Evolutionary conservation across 2,113 vertebrate genomes (phyloP).

Genomic region (Cynocephalus volans): DNA sequence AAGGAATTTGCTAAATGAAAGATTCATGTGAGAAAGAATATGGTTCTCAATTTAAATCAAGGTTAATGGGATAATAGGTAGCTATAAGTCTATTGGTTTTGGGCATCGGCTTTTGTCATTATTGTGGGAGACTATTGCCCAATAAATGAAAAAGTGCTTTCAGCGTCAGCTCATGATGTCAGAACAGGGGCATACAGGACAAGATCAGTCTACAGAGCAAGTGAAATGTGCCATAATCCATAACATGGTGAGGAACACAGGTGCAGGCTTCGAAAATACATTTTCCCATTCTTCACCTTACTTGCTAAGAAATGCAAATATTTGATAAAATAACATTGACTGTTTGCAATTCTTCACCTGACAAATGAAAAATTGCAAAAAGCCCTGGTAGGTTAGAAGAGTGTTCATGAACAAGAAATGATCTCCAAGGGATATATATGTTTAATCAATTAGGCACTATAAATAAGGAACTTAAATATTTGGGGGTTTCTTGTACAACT

Average conservation of each 20-base stretch:
- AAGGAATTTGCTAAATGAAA: conserved; percentile 57
- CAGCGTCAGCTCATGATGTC: not conserved
- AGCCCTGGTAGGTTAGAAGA: conserved; percentile 14
- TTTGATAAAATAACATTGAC: conserved; percentile 66
- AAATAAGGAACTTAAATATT: conserved; percentile 47
- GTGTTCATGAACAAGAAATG: not conserved
- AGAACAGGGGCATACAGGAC: not conserved
- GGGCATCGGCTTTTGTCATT: not conserved
- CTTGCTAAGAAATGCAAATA: conserved; percentile 69
- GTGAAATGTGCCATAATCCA: not conserved
- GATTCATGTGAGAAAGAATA: conserved; percentile 23
- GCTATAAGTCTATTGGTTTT: not conserved
- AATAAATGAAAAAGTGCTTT: not conserved
- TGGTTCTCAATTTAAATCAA: conserved; percentile 4
- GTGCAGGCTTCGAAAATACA: not conserved
- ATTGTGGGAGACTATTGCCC: not conserved
- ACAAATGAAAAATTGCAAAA: conserved; percentile 44
- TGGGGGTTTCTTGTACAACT: conserved; percentile 24
- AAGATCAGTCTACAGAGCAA: not conserved
- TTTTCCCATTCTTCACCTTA: conserved; percentile 41
- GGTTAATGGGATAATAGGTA: not conserved
- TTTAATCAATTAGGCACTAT: conserved; percentile 46
- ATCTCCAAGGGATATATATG: conserved; percentile 28
- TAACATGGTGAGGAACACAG: not conserved
- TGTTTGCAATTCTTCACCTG: conserved; percentile 62